A percentile compares a stretch with the other conserved stretches of the same genome.
Evolutionary conservation across 37 sponge, comb jelly and placozoan species (phyloP).

Genomic region (Cliona cf. orientalis): DNA sequence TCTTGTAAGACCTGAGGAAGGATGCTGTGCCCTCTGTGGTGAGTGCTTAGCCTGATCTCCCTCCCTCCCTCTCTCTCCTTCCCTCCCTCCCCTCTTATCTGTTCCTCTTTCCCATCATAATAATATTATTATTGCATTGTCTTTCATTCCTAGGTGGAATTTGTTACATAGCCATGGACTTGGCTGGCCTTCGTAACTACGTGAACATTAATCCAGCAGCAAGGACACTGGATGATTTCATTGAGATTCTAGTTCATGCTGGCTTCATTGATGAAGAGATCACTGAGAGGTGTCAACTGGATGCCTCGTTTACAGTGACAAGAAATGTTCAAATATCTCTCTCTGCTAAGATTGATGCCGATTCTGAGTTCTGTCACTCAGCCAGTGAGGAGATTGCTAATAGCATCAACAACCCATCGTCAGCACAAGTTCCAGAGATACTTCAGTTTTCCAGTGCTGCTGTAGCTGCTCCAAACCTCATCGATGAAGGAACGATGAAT

Average conservation of each 20-base stretch:
- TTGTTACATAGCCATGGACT: conserved; percentile 23
- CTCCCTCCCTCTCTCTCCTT: no score
- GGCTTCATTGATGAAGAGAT: background rate
- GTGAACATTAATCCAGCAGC: conserved; percentile 1
- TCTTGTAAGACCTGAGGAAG: conserved; percentile 38
- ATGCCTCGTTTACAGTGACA: conserved; percentile 6
- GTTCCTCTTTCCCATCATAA: background rate
- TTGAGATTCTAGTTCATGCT: background rate
- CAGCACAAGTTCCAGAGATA: background rate
- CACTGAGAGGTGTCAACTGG: conserved; percentile 22
- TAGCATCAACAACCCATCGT: background rate
- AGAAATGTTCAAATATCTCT: conserved; percentile 29
- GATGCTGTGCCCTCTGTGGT: conserved; percentile 71
- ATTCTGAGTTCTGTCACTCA: conserved; percentile 15
- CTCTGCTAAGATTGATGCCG: background rate
- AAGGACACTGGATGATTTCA: conserved; percentile 23
- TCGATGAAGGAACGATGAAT: no score
- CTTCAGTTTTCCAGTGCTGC: conserved; percentile 40
- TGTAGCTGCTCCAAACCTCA: background rate
- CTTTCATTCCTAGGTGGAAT: conserved; percentile 32
- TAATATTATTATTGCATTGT: background rate
- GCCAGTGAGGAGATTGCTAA: background rate
- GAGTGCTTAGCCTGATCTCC: conserved; percentile 2
- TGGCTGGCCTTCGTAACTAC: conserved; percentile 12
- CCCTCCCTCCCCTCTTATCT: background rate